A percentile compares a stretch with the other conserved stretches of the same genome.
Evolutionary conservation across 2,888 invertebrate genomes (phyloP).

Genomic region (Heliconius hortense): DNA sequence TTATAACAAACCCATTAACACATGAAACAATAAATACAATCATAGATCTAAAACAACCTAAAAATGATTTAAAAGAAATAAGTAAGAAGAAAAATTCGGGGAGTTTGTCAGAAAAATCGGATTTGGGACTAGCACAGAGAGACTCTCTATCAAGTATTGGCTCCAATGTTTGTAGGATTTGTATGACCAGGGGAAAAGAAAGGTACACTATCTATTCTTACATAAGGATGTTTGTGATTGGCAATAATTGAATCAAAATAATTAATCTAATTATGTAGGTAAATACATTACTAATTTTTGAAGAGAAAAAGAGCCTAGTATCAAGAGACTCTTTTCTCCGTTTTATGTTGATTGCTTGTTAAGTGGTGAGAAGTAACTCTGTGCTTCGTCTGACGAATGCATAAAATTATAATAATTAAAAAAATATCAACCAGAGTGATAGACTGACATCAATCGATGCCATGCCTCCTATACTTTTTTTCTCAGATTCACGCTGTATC

Average conservation of each 20-base stretch:
- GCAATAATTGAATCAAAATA: too few species aligned
- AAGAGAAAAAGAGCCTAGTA: too few species aligned
- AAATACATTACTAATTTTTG: too few species aligned
- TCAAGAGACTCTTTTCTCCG: too few species aligned
- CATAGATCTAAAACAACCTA: conserved; percentile 57
- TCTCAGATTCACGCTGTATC: too few species aligned
- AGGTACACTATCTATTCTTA: conserved; percentile 52
- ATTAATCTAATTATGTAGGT: background rate
- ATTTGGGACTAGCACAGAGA: conserved; percentile 59
- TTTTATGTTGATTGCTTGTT: too few species aligned
- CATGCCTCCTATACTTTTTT: too few species aligned
- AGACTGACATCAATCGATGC: too few species aligned
- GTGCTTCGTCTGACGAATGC: too few species aligned
- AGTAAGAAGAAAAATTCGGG: conserved; percentile 64
- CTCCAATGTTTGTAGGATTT: conserved; percentile 85
- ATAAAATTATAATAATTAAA: too few species aligned
- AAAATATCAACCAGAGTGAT: too few species aligned
- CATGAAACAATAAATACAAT: conserved; percentile 63
- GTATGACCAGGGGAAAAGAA: conserved; percentile 78
- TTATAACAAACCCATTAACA: conserved; percentile 41
- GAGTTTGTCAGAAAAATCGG: conserved; percentile 63
- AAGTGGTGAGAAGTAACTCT: too few species aligned
- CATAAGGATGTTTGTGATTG: conserved; percentile 25
- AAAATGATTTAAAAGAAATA: conserved; percentile 47
- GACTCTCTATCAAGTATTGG: conserved; percentile 79